Base-by-base conservation (phyloP, 2,797 vertebrate genomes). In the Scomberomorus guttatus region DNA sequence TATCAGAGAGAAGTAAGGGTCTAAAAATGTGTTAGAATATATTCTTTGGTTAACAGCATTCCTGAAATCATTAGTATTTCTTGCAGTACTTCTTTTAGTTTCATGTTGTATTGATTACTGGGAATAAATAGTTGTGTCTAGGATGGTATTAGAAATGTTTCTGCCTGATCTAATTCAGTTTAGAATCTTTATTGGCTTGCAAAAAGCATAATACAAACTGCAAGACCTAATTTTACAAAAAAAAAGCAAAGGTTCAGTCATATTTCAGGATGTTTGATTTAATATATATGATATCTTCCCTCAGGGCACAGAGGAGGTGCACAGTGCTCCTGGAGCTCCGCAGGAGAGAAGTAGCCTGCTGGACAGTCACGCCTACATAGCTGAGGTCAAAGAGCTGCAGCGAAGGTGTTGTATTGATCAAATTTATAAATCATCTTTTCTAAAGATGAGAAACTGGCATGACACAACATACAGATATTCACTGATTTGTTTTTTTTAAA, bases 301-400 rank as follows among this genome's bases (percentile, higher is more conserved):
- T 6, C 86, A 99, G 98, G 95, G 91, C 46, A 34, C 92, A 2
- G 92, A 93, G 68, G 92, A 92, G 3, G 87, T 90, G 66, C 96
- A 97, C 37, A 95, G 96, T 24, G 96, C 98, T 72, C 98, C 98
- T 0, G 98, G 98, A 64, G 98, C 96, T 6, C 98, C 98, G 3
- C 97, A 97, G 81, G 97, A 97, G 83, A 95, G 94, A 42, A 95
- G 90, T 63, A 93, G 87, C 18, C 89, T 88, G 9, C 56, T 77
- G 0, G 93, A 93, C 67, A 83, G 85, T 57, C 92, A 94, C 37
- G 74, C 78, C 70, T 93, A 94, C 79, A 67, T 82, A 3, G 92
- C 94, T 0, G 96, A 97, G 73, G 62, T 95, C 37, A 94, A 94
- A 84, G 96, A 98, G 50, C 81, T 97, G 22, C 96, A 96, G 76